Evolutionary conservation across 2,113 vertebrate species (phyloP).

Genomic region (Catharus bicknelli): DNA sequence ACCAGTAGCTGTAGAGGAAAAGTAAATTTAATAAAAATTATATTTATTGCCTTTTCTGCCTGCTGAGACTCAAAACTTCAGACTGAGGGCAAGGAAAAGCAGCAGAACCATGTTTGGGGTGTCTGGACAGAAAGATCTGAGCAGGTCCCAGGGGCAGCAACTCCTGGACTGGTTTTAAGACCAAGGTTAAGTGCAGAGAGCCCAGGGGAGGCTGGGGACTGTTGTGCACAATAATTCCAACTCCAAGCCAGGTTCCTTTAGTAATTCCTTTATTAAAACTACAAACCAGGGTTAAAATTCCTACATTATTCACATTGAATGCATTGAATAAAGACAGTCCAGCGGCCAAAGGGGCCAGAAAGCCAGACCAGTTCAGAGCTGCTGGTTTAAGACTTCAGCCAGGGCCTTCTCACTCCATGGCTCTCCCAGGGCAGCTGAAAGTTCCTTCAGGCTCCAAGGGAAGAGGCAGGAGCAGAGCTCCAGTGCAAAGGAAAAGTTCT

Average conservation of each 20-base stretch:
- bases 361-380: accelerated
- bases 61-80: too few species aligned
- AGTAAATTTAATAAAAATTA: accelerated
- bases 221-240: neutral
- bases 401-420: neutral
- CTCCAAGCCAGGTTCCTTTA: neutral
- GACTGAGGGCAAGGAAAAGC: neutral
- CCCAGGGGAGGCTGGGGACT: accelerated
- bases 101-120: accelerated
- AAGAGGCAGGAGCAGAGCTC: neutral
- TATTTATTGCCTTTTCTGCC: neutral
- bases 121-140: neutral
- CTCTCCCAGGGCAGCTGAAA: neutral
- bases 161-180: accelerated
- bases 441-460: accelerated
- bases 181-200: neutral
- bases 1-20: accelerated
- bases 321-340: neutral
- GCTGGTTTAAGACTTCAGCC: neutral
- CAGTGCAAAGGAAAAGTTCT: neutral
- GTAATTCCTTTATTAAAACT: conserved; percentile 27
- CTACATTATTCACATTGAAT: neutral
- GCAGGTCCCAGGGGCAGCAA: accelerated
- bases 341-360: neutral
- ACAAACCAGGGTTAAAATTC: neutral